Conservation (phyloP, 2,113 vertebrate species). For the Gobiocypris rarus region DNA sequence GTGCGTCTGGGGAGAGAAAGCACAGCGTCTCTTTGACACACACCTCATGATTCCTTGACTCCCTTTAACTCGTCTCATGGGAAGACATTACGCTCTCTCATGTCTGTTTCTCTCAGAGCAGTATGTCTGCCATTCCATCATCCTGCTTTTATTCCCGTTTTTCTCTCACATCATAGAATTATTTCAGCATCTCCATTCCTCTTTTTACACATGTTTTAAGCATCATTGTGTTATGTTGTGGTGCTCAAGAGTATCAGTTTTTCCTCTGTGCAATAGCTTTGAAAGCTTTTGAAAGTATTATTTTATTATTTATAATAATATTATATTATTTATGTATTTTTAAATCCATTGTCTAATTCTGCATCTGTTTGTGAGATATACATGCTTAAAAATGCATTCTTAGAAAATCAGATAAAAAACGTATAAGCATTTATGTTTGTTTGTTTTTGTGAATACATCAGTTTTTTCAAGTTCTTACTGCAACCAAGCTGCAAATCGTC, state of each 20-base stretch:
- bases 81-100: background rate
- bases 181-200: background rate
- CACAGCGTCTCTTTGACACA: constrained; percentile 1
- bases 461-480: too few species aligned
- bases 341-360: too few species aligned
- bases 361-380: too few species aligned
- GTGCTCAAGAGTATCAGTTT: background rate
- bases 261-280: background rate
- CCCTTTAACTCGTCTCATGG: background rate
- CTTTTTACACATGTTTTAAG: background rate
- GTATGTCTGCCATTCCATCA: background rate
- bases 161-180: background rate
- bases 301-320: too few species aligned
- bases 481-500: too few species aligned
- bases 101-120: background rate
- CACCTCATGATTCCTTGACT: background rate
- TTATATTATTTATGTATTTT: too few species aligned
- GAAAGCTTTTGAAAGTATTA: too few species aligned
- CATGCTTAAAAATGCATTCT: too few species aligned
- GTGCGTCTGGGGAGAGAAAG: background rate
- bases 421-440: too few species aligned
- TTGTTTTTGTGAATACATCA: too few species aligned
- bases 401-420: too few species aligned
- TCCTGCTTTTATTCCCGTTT: background rate
- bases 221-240: background rate